These are phyloP conservation scores for Brienomyrus longianalis DNA, from an alignment of 2,113 vertebrate species.

Conservation along the genomic window DNA sequence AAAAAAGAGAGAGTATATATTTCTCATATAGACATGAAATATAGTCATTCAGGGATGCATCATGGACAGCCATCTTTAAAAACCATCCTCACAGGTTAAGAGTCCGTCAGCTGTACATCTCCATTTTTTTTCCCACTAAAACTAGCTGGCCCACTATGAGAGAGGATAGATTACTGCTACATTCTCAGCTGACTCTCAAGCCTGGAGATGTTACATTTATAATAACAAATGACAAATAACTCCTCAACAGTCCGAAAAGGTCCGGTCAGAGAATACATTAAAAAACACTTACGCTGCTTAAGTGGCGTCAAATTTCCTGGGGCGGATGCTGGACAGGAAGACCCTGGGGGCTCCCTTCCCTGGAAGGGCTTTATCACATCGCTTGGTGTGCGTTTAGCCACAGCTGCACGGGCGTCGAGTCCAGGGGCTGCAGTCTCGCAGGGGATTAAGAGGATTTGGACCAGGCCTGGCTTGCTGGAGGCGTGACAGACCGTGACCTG, in stretches of 20 bases:
- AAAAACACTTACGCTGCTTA: neutral
- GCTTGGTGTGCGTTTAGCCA: neutral
- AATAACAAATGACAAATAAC: neutral
- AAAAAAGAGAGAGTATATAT: neutral
- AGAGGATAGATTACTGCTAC: neutral
- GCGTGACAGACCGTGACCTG: neutral
- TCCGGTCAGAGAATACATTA: neutral
- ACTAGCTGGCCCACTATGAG: neutral
- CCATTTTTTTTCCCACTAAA: neutral
- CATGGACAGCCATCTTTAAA: neutral
- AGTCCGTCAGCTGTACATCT: neutral
- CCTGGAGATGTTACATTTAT: neutral
- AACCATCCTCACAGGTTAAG: neutral
- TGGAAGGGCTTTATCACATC: neutral
- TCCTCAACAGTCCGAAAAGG: neutral
- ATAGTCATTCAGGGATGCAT: neutral
- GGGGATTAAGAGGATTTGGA: neutral
- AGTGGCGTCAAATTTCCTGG: neutral
- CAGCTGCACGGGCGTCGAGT: neutral
- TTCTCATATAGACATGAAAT: neutral
- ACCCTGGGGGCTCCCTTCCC: neutral
- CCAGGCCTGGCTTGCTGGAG: neutral
- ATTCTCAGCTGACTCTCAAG: neutral
- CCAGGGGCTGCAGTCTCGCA: neutral
- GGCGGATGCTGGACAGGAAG: neutral